Conservation (phyloP, 2,888 invertebrate genomes). For the Pristionchus maxplancki region DNA sequence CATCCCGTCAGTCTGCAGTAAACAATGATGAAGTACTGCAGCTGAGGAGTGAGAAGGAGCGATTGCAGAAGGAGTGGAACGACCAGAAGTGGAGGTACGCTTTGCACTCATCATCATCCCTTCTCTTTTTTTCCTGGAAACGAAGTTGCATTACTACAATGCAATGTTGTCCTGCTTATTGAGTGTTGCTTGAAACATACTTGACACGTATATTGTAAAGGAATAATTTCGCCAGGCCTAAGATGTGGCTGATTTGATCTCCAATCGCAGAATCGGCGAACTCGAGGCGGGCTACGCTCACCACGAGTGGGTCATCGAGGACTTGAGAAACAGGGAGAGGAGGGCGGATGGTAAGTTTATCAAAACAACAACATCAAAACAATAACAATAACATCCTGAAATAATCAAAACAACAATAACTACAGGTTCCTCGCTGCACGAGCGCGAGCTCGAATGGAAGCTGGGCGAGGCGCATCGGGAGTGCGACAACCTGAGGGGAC, state of each 20-base stretch:
- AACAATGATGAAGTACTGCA: neutral
- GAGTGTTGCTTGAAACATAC: too few species aligned
- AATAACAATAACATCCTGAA: neutral
- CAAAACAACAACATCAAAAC: neutral
- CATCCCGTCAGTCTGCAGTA: neutral
- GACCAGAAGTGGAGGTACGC: constrained; percentile 40
- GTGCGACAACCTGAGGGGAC: neutral
- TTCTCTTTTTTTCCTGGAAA: too few species aligned
- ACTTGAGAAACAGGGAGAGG: neutral
- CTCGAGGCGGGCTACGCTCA: constrained; percentile 49
- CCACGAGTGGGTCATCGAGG: constrained; percentile 38
- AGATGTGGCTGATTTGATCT: neutral
- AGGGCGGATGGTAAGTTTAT: constrained; percentile 14
- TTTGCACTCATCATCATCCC: neutral
- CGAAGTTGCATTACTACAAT: too few species aligned
- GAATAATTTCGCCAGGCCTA: too few species aligned
- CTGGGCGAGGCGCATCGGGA: constrained; percentile 14
- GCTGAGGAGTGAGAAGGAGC: neutral
- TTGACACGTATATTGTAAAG: neutral
- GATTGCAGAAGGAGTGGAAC: constrained; percentile 39
- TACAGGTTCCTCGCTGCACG: neutral
- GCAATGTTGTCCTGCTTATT: too few species aligned
- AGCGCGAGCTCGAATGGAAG: constrained; percentile 32
- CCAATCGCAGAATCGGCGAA: constrained; percentile 43
- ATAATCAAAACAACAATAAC: too few species aligned